Evolutionary conservation across 2,113 vertebrate genomes (phyloP).

Genomic region (Sialia sialis): DNA sequence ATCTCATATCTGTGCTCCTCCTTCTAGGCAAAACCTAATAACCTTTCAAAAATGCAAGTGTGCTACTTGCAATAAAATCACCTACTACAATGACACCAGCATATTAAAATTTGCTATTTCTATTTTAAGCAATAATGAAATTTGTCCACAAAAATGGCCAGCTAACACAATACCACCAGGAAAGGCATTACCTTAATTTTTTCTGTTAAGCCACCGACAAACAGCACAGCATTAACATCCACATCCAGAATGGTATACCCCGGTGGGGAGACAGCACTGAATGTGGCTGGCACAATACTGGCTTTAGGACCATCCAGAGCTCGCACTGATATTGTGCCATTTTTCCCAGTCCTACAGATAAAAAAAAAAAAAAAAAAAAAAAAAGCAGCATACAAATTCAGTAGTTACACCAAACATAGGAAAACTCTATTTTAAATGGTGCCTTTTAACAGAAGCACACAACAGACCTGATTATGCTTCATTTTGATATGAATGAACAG

Average conservation of each 20-base stretch:
- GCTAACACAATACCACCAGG: neutral
- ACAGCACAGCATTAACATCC: constrained; percentile 92
- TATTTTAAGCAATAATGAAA: neutral
- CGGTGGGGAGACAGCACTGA: constrained; percentile 81
- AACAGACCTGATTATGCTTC: neutral
- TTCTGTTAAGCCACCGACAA: constrained; percentile 90
- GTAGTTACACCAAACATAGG: neutral
- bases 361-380: neutral
- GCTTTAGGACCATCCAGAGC: constrained; percentile 90
- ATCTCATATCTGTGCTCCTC: neutral
- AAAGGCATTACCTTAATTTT: constrained; percentile 83
- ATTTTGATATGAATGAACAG: neutral
- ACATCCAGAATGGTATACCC: constrained; percentile 92
- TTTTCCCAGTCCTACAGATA: constrained; percentile 83
- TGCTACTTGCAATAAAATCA: neutral
- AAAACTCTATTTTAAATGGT: neutral
- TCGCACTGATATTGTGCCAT: constrained; percentile 89
- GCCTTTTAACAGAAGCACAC: neutral
- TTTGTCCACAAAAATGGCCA: neutral
- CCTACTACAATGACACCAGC: neutral
- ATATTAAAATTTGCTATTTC: neutral
- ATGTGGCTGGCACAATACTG: constrained; percentile 78
- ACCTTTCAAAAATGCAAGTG: neutral
- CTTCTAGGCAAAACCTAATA: neutral
- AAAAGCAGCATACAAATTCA: neutral